Evolutionary conservation across 2,113 vertebrate genomes (phyloP), one percentile per base, ranked within the genome.

Genomic region (Probosciger aterrimus): DNA sequence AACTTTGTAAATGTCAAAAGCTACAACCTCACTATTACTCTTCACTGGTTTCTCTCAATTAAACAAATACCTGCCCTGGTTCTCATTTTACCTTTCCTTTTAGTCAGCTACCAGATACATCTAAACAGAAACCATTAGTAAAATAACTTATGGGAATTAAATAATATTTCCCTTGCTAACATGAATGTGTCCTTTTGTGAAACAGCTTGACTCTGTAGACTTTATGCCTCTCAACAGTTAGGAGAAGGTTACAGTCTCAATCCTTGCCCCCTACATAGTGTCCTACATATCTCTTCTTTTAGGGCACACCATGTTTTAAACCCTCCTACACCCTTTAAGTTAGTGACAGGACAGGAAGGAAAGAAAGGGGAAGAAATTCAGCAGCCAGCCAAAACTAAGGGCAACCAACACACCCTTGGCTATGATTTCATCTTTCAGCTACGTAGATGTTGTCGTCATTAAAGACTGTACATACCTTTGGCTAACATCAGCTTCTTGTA

Each of bases 401-500:
- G 33, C 46, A 95, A 73, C 14, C 7, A 74, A 43, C 39, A 43
- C 28, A 78, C 18, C 63, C 69, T 93, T 65, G 50, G 24, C 35
- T 84, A 44, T 83, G 63, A 84, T 81, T 97, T 94, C 25, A 88
- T 63, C 90, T 94, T 85, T 90, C 49, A 83, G 35, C 59, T 82
- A 78, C 57, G 71, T 41, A 82, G 73, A 81, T 49, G 62, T 41
- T 30, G n/a, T 89, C 55, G 64, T 91, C 64, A 60, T 91, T 93
- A 71, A 92, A 91, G 77, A 85, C 57, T 71, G 30, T 39, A 86
- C 78, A 53, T 83, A 97, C 96, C 96, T 98, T 97, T 60, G 37
- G 97, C 85, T 94, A 94, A 93, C 23, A 95, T 84, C 81, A 96
- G 35, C 82, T 96, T 98, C 84, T 95, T 95, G 84, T 96, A 95